A percentile compares a stretch with the other conserved stretches of the same genome.
These are phyloP conservation scores for Gila orcuttii DNA, from an alignment of 2,113 vertebrate species.

Conservation along the genomic window DNA sequence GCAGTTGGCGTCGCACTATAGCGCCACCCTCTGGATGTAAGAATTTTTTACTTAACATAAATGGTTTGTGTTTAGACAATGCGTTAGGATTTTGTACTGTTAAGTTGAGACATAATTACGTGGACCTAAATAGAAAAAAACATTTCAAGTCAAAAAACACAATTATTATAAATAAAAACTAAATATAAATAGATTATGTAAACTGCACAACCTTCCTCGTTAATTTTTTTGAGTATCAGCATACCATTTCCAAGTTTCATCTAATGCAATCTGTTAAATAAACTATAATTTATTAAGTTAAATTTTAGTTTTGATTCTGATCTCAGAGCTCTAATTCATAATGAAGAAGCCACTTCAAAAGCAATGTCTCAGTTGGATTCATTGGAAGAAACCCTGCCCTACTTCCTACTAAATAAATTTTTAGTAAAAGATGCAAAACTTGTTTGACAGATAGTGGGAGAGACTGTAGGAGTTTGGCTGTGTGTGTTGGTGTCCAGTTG, in stretches of 20 bases:
- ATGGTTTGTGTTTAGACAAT: no score
- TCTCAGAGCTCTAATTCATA: conserved; percentile 14
- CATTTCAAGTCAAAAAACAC: no score
- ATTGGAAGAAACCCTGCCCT: conserved; percentile 28
- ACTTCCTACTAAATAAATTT: conserved; percentile 29
- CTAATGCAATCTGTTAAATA: not conserved
- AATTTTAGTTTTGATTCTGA: not conserved
- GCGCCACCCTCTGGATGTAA: no score
- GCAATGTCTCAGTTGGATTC: not conserved
- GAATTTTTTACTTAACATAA: no score
- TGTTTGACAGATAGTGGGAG: conserved; percentile 20
- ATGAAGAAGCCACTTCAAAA: conserved; percentile 12
- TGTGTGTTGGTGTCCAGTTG: conserved; percentile 30
- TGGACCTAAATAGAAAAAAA: no score
- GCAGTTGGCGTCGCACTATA: no score
- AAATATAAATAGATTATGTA: no score
- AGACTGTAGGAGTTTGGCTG: not conserved
- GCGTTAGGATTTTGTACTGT: no score
- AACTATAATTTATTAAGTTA: not conserved
- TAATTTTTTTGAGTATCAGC: not conserved
- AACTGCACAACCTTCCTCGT: no score
- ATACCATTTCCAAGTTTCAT: not conserved
- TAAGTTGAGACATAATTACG: no score
- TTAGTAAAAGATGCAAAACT: conserved; percentile 28
- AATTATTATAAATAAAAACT: no score